Base-by-base conservation (phyloP, 2,888 invertebrate species). In the Athalia rosae region DNA sequence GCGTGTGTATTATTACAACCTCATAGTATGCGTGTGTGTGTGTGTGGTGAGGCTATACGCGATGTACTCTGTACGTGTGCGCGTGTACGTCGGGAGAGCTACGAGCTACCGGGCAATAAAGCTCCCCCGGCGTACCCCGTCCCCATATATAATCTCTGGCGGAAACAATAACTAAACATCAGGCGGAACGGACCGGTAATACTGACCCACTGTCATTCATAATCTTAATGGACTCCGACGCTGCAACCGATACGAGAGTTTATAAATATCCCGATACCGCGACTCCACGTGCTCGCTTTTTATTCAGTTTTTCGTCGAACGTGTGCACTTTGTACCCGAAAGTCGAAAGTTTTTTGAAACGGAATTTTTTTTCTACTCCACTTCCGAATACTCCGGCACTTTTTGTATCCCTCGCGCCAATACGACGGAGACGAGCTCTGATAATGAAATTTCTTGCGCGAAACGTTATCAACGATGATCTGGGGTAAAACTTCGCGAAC, bases 161-260 rank as follows among this genome's bases (percentile, higher is more conserved):
- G 86, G 87, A 86, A 87, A 87, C 85, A 84, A 86, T 86, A 86
- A 86, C 83, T 83, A 84, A 85, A 85, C 85, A 82, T 80, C 78
- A 80, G 79, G 80, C 78, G 79, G 82, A 79, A 81, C 78, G 53
- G 76, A 62, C 62, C 69, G 62, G 71, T 43, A 43, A 73, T 28
- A 28, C 69, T 77, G 77, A 77, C 77, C 77, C 77, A 77, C 73
- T 74, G 77, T 77, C 77, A 73, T 77, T 73, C 73, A 63, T 73
- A 77, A 77, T 53, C 53, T 63, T 73, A 77, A 77, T 73, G 63
- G 77, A 66, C 56, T 66, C 41, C 47, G n/a, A 61, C 28, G 28
- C 28, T 28, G 28, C 28, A 2, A 28, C 28, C 28, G 28, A 2
- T 28, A 28, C 61, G 8, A 28, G 74, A 74, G 74, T 28, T 74